Percentiles rank a stretch among this genome's conserved stretches.
Evolutionary conservation across 2,888 invertebrate species (phyloP).

Genomic region (Prosopocoilus inquinatus): DNA sequence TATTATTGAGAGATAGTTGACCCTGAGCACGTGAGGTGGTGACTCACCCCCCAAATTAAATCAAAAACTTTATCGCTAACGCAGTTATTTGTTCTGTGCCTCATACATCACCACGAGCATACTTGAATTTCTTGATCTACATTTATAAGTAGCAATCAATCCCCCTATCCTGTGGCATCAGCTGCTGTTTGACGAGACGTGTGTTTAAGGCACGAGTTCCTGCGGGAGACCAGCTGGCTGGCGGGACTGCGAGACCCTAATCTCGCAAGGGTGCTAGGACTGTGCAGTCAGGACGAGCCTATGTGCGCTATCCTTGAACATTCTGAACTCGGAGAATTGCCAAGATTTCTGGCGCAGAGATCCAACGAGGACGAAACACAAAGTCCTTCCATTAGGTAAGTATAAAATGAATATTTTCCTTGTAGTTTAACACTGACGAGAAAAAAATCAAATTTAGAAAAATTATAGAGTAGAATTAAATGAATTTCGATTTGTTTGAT

Average conservation of each 20-base stretch:
- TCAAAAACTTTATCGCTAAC: slow-evolving; percentile 9
- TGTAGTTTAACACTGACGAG: background rate
- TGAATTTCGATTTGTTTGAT: too few species aligned
- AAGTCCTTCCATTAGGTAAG: slow-evolving; percentile 50
- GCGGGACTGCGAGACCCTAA: slow-evolving; percentile 81
- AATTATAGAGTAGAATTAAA: too few species aligned
- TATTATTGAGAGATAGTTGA: too few species aligned
- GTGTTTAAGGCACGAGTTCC: slow-evolving; percentile 74
- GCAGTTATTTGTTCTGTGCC: background rate
- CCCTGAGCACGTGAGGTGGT: background rate
- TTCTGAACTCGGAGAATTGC: slow-evolving; percentile 82
- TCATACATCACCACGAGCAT: slow-evolving; percentile 2
- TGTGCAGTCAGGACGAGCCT: slow-evolving; percentile 78
- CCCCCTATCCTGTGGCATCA: slow-evolving; percentile 13
- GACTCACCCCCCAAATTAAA: slow-evolving; percentile 22
- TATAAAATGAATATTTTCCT: background rate
- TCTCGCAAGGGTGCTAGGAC: slow-evolving; percentile 77
- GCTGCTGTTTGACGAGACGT: slow-evolving; percentile 22
- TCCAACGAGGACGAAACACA: slow-evolving; percentile 53
- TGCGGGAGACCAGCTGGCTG: slow-evolving; percentile 82
- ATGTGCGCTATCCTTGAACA: slow-evolving; percentile 88
- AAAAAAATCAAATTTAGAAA: too few species aligned
- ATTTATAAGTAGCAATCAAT: slow-evolving; percentile 20
- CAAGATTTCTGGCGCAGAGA: slow-evolving; percentile 58
- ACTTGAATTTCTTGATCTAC: slow-evolving; percentile 20